Evolutionary conservation across 2,888 invertebrate genomes (phyloP), one percentile per base, ranked within the genome.

Genomic region (Syritta pipiens): DNA sequence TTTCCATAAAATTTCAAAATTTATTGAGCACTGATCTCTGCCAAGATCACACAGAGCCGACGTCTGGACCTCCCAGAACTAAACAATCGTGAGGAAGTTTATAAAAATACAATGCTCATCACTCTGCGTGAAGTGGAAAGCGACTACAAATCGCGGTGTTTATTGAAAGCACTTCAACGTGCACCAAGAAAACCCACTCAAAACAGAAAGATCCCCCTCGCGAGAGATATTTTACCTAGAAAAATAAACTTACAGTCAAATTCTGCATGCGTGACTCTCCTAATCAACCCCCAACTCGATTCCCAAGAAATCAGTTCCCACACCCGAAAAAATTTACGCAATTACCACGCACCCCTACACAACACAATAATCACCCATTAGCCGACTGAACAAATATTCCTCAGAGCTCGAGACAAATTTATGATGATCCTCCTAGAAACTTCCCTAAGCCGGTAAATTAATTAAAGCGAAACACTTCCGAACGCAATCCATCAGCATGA

Each of bases 351-450:
- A 9, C 10, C n/a, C n/a, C n/a, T n/a, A n/a, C n/a, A n/a, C n/a
- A n/a, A n/a, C n/a, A n/a, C n/a, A n/a, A n/a, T 37, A 37, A 37
- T 37, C 37, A 37, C 37, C 37, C 37, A 37, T 37, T 37, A 37
- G 37, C 9, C 37, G 2, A 3, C 4, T 32, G 32, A 10, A 32
- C 9, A 32, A 32, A 32, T 17, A 9, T 14, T 28, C 28, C 28
- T 3, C 17, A 17, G 17, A 2, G 37, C 6, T 14, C 1, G 37
- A 37, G 14, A 37, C 37, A 7, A 17, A 37, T 37, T 37, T 37
- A 37, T 9, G 37, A 37, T 37, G 17, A 17, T 4, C 17, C 37
- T n/a, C n/a, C n/a, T n/a, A n/a, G n/a, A n/a, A n/a, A n/a, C n/a
- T n/a, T n/a, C n/a, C n/a, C n/a, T n/a, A n/a, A n/a, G n/a, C n/a